These are phyloP conservation scores for Hypomesus transpacificus DNA, from an alignment of 2,113 vertebrate genomes.

Conservation along the genomic window DNA sequence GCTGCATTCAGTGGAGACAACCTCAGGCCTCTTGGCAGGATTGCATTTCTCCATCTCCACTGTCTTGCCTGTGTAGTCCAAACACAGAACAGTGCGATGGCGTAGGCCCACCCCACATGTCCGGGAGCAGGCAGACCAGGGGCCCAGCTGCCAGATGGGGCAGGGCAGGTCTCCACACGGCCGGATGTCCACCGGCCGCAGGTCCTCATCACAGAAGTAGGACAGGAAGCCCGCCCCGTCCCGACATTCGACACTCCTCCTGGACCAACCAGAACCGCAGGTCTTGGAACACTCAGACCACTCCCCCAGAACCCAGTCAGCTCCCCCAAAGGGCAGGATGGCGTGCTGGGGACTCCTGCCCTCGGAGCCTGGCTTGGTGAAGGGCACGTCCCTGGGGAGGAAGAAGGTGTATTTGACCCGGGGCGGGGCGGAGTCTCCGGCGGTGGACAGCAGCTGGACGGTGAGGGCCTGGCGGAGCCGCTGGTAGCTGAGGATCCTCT, in stretches of 20 bases:
- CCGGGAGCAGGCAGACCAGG: slow-evolving; percentile 73
- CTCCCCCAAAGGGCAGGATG: slow-evolving; percentile 69
- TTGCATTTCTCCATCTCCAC: slow-evolving; percentile 62
- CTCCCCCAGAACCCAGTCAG: slow-evolving; percentile 79
- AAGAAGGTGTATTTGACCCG: slow-evolving; percentile 83
- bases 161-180: slow-evolving; percentile 75
- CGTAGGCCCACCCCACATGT: slow-evolving; percentile 65
- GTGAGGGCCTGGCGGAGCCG: slow-evolving; percentile 74
- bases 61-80: slow-evolving; percentile 61
- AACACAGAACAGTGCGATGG: slow-evolving; percentile 62
- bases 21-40: slow-evolving; percentile 40
- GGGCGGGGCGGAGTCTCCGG: slow-evolving; percentile 69
- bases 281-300: slow-evolving; percentile 83
- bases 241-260: slow-evolving; percentile 76
- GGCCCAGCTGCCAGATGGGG: slow-evolving; percentile 68
- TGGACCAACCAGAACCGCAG: slow-evolving; percentile 79
- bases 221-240: slow-evolving; percentile 69
- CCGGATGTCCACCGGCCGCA: slow-evolving; percentile 77
- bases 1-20: slow-evolving; percentile 39
- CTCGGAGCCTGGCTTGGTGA: slow-evolving; percentile 63
- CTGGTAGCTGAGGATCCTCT: slow-evolving; percentile 81
- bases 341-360: slow-evolving; percentile 69
- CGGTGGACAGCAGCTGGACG: slow-evolving; percentile 77
- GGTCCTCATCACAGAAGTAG: slow-evolving; percentile 64
- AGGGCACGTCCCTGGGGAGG: slow-evolving; percentile 75